Conservation (phyloP, 2,797 vertebrate species). For the Microctenopoma lineatum region DNA sequence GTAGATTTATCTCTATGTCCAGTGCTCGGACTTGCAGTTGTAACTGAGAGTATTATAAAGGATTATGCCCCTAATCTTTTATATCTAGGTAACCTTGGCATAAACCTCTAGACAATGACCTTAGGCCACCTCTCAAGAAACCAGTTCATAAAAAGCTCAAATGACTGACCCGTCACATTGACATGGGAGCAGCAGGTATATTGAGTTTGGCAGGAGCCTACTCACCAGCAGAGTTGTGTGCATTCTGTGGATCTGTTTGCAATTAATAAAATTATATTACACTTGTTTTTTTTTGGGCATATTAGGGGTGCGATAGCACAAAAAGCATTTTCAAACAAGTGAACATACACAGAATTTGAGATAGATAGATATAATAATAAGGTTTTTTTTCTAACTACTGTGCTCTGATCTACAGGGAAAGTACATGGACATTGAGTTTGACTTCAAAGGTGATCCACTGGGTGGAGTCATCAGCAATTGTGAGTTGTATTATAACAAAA, state of each 20-base stretch:
- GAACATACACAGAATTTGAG: not conserved
- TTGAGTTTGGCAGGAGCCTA: conserved; percentile 58
- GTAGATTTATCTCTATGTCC: conserved; percentile 11
- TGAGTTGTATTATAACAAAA: conserved; percentile 81
- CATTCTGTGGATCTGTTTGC: conserved; percentile 54
- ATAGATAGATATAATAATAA: not conserved
- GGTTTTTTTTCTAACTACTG: conserved; percentile 39
- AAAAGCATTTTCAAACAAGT: not conserved
- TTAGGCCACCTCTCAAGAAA: conserved; percentile 21
- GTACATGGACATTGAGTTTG: conserved; percentile 99
- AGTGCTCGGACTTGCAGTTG: conserved; percentile 23
- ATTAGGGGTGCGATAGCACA: not conserved
- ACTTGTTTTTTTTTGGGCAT: not conserved
- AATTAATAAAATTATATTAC: conserved; percentile 67
- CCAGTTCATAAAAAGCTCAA: conserved; percentile 41
- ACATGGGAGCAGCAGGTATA: conserved; percentile 52
- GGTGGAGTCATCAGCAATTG: conserved; percentile 99
- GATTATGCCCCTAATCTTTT: conserved; percentile 65
- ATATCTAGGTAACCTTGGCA: conserved; percentile 66
- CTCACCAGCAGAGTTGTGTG: conserved; percentile 48
- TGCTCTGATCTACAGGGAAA: conserved; percentile 89
- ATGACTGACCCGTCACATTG: conserved; percentile 52
- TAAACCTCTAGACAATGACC: conserved; percentile 33
- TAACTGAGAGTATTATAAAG: conserved; percentile 45
- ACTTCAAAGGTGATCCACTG: conserved; percentile 98